These are phyloP conservation scores for Xyrauchen texanus DNA, from an alignment of 2,113 vertebrate genomes.

Conservation along the genomic window DNA sequence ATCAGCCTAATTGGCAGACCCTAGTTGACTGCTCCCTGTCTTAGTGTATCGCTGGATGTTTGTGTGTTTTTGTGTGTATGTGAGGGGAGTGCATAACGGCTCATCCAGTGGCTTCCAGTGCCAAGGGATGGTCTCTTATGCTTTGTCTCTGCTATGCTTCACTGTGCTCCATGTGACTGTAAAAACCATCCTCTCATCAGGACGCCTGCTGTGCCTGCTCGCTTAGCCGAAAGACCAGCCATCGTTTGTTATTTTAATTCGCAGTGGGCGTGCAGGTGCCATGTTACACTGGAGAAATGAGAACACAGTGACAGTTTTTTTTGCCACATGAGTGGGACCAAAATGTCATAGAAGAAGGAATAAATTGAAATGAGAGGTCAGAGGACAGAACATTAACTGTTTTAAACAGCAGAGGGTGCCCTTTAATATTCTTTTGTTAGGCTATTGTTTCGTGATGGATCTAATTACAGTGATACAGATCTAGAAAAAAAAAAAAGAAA, in stretches of 20 bases:
- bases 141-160: slow-evolving; percentile 58
- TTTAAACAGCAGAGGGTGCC: slow-evolving; percentile 49
- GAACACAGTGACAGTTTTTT: slow-evolving; percentile 30
- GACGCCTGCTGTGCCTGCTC: slow-evolving; percentile 37
- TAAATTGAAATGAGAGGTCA: not conserved
- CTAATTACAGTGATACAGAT: not conserved
- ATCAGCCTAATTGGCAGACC: slow-evolving; percentile 58
- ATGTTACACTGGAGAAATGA: slow-evolving; percentile 12
- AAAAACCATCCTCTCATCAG: slow-evolving; percentile 33
- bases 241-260: slow-evolving; percentile 50
- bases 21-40: slow-evolving; percentile 15
- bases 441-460: not conserved
- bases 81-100: slow-evolving; percentile 38
- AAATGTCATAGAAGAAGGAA: slow-evolving; percentile 23
- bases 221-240: slow-evolving; percentile 29
- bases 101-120: slow-evolving; percentile 56
- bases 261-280: slow-evolving; percentile 14
- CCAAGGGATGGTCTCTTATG: slow-evolving; percentile 28
- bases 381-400: not conserved
- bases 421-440: not conserved
- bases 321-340: slow-evolving; percentile 32
- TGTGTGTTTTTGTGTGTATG: slow-evolving; percentile 18
- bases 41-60: not conserved
- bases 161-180: slow-evolving; percentile 35
- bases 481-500: not conserved